Conservation (phyloP, 1,140 invertebrate genomes). For the Maconellicoccus hirsutus region DNA sequence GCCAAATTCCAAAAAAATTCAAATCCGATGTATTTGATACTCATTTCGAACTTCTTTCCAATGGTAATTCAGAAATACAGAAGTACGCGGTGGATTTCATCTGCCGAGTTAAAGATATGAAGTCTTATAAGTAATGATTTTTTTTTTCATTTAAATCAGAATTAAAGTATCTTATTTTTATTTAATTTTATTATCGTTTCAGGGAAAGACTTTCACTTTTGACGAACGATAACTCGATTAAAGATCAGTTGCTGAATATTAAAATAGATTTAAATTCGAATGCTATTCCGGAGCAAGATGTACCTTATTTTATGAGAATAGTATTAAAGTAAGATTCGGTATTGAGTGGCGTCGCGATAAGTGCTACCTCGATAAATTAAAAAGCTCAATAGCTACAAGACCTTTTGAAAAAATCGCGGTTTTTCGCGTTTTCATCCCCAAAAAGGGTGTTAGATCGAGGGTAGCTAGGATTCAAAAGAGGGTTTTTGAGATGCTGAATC, state of each 20-base stretch:
- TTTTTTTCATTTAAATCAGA: neutral
- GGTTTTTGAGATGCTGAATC: too few species aligned
- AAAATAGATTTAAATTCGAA: constrained; percentile 57
- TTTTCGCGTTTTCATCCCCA: too few species aligned
- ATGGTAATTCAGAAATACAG: constrained; percentile 60
- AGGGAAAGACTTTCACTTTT: constrained; percentile 59
- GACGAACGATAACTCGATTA: constrained; percentile 77
- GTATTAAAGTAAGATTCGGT: neutral
- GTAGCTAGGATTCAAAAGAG: too few species aligned
- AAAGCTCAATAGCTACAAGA: too few species aligned
- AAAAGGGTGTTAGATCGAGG: too few species aligned
- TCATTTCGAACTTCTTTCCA: constrained; percentile 64
- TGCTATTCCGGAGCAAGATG: neutral
- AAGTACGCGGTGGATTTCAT: constrained; percentile 67
- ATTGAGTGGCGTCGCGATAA: too few species aligned
- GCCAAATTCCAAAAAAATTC: constrained; percentile 63
- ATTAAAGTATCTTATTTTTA: neutral
- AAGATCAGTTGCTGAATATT: constrained; percentile 67
- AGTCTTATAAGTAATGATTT: constrained; percentile 1
- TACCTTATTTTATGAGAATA: neutral
- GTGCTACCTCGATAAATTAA: too few species aligned
- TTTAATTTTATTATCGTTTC: constrained; percentile 45
- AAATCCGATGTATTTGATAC: constrained; percentile 61
- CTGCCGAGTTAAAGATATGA: neutral
- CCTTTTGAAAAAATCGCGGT: too few species aligned